Evolutionary conservation across 2,888 invertebrate genomes (phyloP), one percentile per base, ranked within the genome.

Genomic region (Seladonia tumulorum): DNA sequence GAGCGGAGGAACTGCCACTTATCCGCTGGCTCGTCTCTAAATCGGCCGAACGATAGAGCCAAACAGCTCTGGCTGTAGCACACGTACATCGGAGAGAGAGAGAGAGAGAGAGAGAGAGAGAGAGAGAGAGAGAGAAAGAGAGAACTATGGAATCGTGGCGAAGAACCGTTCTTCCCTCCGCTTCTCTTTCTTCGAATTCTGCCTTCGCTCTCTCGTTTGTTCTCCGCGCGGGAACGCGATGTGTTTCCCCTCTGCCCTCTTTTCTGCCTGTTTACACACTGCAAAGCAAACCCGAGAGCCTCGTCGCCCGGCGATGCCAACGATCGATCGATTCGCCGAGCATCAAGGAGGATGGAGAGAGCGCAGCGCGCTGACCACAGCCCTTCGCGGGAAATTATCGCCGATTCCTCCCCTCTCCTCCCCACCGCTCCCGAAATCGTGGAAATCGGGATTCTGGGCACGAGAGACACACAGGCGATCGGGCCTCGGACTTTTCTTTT

Each of bases 1-100:
- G 75, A 63, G 80, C 76, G 63, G 82, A 78, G 88, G 85, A 90
- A 89, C 92, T 90, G 90, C 93, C 92, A 93, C 92, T 94, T 93
- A 92, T 90, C 90, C 89, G 72, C 78, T 81, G 88, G 84, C 81
- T 87, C 88, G 81, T 83, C 87, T 88, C 90, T 88, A 92, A 93
- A 93, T 92, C 92, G 92, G 87, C 84, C 87, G 87, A 90, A 90
- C 91, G 90, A 91, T 89, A 88, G 86, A 77, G 73, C 80, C 75
- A 77, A 78, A 85, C 82, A 10, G 53, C 53, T 53, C 22, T 82
- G 81, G 77, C 89, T 87, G 83, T 82, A 84, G 84, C 78, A 84
- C 68, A 76, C 87, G 76, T 74, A 72, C 35, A 53, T n/a, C n/a
- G n/a, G n/a, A n/a, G n/a, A n/a, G n/a, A n/a, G n/a, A n/a, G n/a